Conservation (phyloP, 2,888 invertebrate species). For the Chaetogeoica ovagalla region DNA sequence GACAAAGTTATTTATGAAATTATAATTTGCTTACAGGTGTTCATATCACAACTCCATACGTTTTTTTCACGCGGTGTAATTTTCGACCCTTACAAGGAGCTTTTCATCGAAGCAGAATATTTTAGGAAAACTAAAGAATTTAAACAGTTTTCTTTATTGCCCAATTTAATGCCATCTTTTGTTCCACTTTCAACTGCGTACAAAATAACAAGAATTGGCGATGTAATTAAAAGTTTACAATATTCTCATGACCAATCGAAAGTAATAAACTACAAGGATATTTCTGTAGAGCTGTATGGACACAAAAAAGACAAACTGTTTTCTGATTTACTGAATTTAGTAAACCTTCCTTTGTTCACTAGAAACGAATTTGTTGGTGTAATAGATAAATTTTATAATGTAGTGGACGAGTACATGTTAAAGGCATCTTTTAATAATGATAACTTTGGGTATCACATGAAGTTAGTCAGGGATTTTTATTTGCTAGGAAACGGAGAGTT, state of each 20-base stretch:
- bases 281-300: conserved; percentile 24
- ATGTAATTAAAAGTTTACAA: conserved; percentile 42
- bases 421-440: conserved; percentile 29
- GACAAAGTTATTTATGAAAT: neutral
- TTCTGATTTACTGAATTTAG: conserved; percentile 22
- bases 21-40: conserved; percentile 22
- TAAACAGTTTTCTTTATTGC: conserved; percentile 30
- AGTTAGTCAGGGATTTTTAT: conserved; percentile 46
- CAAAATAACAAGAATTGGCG: conserved; percentile 43
- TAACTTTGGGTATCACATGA: conserved; percentile 21
- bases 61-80: conserved; percentile 37
- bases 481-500: conserved; percentile 45
- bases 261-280: conserved; percentile 24
- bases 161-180: conserved; percentile 46
- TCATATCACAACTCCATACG: conserved; percentile 36
- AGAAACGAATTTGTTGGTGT: conserved; percentile 43
- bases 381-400: conserved; percentile 36
- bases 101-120: conserved; percentile 30
- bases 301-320: conserved; percentile 31
- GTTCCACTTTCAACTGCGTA: conserved; percentile 31
- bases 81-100: conserved; percentile 32
- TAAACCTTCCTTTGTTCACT: conserved; percentile 27
- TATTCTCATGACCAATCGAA: neutral
- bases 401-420: conserved; percentile 44
- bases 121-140: conserved; percentile 8